phyloP scores from a whole-genome alignment of 2,113 vertebrate genomes.

The Alces alces region DNA sequence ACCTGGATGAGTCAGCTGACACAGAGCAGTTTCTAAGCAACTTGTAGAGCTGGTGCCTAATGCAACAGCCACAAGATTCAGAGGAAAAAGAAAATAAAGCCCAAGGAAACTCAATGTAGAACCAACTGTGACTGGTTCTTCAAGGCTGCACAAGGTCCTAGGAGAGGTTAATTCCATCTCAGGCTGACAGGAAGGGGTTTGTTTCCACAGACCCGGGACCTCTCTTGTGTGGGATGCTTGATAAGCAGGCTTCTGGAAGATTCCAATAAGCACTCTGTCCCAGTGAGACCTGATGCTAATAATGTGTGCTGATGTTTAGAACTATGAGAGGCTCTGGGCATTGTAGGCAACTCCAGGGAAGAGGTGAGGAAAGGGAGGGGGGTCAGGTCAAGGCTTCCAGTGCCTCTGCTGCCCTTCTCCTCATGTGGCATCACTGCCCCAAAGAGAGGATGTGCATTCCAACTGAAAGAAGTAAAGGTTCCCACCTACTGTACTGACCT shows the following conservation, averaged over 20 bases:
- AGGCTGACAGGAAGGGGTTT: not conserved
- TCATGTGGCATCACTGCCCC: not conserved
- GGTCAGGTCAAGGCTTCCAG: fast-evolving
- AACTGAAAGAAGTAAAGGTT: not conserved
- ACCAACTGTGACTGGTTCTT: constrained; percentile 14
- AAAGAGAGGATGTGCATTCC: too few relatives aligned
- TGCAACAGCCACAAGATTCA: constrained; percentile 33
- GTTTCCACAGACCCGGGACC: not conserved
- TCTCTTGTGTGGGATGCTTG: not conserved
- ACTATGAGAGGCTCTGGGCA: not conserved
- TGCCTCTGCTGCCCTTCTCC: not conserved
- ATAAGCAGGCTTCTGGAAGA: constrained; percentile 23
- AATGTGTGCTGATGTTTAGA: not conserved
- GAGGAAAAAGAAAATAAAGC: constrained; percentile 66
- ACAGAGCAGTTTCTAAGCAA: constrained; percentile 73
- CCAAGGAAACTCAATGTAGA: constrained; percentile 39
- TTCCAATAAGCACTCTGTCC: constrained; percentile 25
- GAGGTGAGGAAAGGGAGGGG: fast-evolving
- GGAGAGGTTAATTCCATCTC: constrained; percentile 58
- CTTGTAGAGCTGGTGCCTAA: constrained; percentile 54
- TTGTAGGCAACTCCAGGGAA: not conserved
- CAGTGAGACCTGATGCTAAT: not conserved
- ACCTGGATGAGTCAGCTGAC: constrained; percentile 65
- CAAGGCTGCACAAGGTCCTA: constrained; percentile 39
- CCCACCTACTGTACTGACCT: too few relatives aligned